These are phyloP conservation scores for Eidolon helvum DNA, from an alignment of 2,113 vertebrate genomes.

Conservation along the genomic window DNA sequence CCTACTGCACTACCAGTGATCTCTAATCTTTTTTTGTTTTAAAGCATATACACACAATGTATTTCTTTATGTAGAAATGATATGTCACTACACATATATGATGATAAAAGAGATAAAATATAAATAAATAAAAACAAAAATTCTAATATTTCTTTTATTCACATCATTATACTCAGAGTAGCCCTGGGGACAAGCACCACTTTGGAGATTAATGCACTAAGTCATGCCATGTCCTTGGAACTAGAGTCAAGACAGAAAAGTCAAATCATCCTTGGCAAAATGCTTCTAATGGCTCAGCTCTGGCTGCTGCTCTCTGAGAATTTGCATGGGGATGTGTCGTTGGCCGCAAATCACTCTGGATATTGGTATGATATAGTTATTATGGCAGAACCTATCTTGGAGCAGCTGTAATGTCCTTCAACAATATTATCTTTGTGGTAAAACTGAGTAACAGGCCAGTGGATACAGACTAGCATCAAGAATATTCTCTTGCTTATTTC, in stretches of 20 bases:
- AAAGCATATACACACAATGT: not conserved
- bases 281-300: no score
- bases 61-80: not conserved
- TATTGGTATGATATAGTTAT: not conserved
- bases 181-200: no score
- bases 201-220: not conserved
- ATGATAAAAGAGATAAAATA: not conserved
- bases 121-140: not conserved
- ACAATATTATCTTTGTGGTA: conserved; percentile 36
- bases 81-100: not conserved
- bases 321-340: not conserved
- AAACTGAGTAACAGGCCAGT: not conserved
- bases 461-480: not conserved
- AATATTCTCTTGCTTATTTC: conserved; percentile 30
- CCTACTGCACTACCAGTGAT: not conserved
- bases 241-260: not conserved
- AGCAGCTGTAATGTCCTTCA: conserved; percentile 2
- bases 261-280: not conserved
- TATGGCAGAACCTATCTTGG: not conserved
- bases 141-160: not conserved
- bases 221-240: not conserved
- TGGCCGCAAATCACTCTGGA: not conserved
- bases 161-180: not conserved
- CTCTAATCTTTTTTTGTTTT: not conserved
- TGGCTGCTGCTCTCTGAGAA: not conserved